These are phyloP conservation scores for Saccostrea echinata DNA, from an alignment of 1,140 invertebrate species.

Conservation along the genomic window DNA sequence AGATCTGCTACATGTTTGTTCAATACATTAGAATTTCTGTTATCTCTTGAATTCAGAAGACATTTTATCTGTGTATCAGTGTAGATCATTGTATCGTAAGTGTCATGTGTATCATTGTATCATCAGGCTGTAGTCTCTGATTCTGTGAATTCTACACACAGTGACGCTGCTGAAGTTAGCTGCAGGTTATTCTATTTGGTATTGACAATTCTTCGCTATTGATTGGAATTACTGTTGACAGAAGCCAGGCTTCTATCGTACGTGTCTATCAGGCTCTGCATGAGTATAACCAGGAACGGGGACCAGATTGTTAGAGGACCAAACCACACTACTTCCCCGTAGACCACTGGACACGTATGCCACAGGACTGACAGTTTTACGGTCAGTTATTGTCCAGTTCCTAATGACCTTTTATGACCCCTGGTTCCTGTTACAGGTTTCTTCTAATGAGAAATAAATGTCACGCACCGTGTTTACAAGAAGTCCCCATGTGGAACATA, in stretches of 20 bases:
- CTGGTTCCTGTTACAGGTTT: not conserved
- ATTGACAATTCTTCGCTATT: not conserved
- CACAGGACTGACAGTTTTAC: not conserved
- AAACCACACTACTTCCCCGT: not conserved
- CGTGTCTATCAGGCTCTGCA: too few species aligned
- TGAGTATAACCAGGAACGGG: too few species aligned
- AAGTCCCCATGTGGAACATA: not conserved
- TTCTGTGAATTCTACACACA: too few species aligned
- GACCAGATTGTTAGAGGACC: not conserved
- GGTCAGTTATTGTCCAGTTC: not conserved
- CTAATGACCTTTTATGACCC: not conserved
- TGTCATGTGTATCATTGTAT: too few species aligned
- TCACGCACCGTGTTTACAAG: not conserved
- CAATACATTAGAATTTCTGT: too few species aligned
- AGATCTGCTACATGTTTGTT: too few species aligned
- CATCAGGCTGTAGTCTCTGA: too few species aligned
- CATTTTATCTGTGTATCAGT: too few species aligned
- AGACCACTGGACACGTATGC: not conserved
- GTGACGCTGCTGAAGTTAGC: too few species aligned
- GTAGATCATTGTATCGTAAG: too few species aligned
- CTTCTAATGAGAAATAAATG: constrained; percentile 7
- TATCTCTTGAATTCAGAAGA: too few species aligned
- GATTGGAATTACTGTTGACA: not conserved
- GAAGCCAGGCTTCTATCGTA: not conserved
- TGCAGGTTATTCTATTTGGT: too few species aligned